Conservation (phyloP, 1,140 invertebrate species). For the Bombus ignitus region DNA sequence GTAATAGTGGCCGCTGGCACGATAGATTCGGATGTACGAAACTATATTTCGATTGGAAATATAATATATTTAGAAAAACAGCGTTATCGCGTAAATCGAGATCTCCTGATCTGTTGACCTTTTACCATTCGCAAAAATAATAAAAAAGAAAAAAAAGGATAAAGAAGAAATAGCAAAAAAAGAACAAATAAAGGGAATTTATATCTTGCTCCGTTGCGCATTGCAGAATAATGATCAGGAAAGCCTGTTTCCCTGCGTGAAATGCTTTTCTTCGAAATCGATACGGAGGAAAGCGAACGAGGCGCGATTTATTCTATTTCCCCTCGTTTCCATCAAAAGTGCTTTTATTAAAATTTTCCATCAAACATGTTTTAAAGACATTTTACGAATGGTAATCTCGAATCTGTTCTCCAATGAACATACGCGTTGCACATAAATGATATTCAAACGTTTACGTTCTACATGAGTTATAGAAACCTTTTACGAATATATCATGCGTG, state of each 20-base stretch:
- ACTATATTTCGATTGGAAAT: slow-evolving; percentile 31
- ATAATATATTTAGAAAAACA: slow-evolving; percentile 12
- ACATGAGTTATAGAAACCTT: no score
- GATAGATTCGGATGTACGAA: neutral
- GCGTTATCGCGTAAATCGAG: neutral
- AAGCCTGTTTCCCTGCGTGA: neutral
- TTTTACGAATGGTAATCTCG: neutral
- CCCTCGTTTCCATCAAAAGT: no score
- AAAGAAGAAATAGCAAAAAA: neutral
- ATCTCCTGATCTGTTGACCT: neutral
- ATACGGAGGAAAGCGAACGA: neutral
- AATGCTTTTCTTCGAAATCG: neutral
- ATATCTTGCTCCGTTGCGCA: slow-evolving; percentile 22
- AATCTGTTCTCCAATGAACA: no score
- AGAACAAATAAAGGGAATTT: neutral
- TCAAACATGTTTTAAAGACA: neutral
- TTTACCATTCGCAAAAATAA: neutral
- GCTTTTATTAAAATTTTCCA: neutral
- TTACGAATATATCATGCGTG: no score
- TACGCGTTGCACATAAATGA: no score
- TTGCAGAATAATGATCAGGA: slow-evolving; percentile 22
- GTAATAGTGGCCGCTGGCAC: slow-evolving; percentile 7
- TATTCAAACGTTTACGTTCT: no score
- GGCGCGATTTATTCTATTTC: neutral
- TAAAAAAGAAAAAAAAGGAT: neutral